Conservation (phyloP, 2,797 vertebrate species). For the Protosalanx chinensis region DNA sequence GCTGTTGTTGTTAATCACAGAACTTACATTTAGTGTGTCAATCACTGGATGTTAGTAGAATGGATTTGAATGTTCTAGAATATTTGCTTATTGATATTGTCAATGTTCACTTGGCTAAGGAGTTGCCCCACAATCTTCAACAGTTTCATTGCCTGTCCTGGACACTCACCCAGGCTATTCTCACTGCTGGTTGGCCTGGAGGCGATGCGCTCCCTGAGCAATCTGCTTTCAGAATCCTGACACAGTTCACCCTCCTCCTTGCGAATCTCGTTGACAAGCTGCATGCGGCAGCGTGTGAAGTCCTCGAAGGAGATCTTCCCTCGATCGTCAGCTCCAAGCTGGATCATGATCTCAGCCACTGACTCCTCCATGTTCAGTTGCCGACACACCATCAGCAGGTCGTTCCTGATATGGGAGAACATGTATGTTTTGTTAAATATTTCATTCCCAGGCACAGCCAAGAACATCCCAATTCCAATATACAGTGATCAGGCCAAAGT, state of each 20-base stretch:
- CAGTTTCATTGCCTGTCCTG: not conserved
- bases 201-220: constrained; percentile 62
- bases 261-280: constrained; percentile 77
- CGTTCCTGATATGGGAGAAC: constrained; percentile 67
- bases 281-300: constrained; percentile 77
- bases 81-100: not conserved
- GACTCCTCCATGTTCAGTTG: constrained; percentile 79
- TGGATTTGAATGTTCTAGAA: not conserved
- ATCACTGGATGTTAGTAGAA: not conserved
- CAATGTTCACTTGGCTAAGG: not conserved
- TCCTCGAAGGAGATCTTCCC: constrained; percentile 82
- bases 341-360: constrained; percentile 56
- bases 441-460: too few species aligned
- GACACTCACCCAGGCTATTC: constrained; percentile 76
- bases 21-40: not conserved
- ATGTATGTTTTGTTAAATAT: not conserved
- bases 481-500: not conserved
- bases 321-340: constrained; percentile 64
- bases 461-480: too few species aligned
- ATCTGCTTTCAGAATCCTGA: constrained; percentile 63
- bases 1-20: not conserved
- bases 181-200: constrained; percentile 79
- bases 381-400: constrained; percentile 80
- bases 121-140: not conserved
- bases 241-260: constrained; percentile 78